Conservation (phyloP, 2,888 invertebrate genomes). For the Pammene aurita region DNA sequence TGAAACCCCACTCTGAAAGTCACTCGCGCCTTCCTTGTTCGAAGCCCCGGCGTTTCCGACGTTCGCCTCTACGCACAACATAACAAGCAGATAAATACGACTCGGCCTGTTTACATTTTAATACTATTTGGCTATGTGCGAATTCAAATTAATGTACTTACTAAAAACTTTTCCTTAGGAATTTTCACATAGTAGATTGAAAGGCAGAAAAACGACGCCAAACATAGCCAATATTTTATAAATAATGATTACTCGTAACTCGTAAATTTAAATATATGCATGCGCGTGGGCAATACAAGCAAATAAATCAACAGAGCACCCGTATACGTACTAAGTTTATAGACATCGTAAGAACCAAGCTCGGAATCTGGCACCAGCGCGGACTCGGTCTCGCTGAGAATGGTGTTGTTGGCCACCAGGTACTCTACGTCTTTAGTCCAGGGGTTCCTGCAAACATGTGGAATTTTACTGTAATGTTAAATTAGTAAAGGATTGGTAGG, state of each 20-base stretch:
- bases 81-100: constrained; percentile 39
- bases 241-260: no score
- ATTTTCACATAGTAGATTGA: no score
- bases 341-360: constrained; percentile 52
- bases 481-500: not conserved
- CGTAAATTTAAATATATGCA: no score
- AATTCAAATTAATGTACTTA: not conserved
- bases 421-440: constrained; percentile 98
- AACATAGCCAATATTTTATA: no score
- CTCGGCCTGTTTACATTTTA: constrained; percentile 8
- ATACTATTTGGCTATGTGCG: constrained; percentile 1
- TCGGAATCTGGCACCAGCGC: constrained; percentile 44
- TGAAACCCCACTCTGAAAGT: constrained; percentile 52
- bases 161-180: not conserved
- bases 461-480: not conserved
- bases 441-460: constrained; percentile 85
- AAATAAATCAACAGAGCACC: not conserved
- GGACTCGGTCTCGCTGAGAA: constrained; percentile 71
- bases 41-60: constrained; percentile 23
- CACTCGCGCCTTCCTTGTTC: constrained; percentile 24
- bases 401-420: constrained; percentile 92
- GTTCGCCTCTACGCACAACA: constrained; percentile 34
- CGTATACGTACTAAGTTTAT: constrained; percentile 60
- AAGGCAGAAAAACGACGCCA: no score
- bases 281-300: no score